Evolutionary conservation across 2,113 vertebrate genomes (phyloP).

Genomic region (Halcyon malimbica): DNA sequence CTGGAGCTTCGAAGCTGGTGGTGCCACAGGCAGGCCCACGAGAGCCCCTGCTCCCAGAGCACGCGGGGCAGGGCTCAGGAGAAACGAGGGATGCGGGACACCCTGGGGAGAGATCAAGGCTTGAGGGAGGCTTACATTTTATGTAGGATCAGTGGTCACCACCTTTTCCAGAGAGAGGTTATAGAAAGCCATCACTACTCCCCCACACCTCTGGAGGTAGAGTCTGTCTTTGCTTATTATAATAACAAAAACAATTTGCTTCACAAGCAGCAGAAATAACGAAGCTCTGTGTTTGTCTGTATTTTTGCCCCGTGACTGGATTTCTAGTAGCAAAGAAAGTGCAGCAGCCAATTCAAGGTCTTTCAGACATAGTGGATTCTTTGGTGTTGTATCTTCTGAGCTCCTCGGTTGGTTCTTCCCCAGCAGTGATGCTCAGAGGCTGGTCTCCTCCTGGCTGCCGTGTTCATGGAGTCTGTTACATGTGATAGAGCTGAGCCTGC

Average conservation of each 20-base stretch:
- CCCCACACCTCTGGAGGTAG: not conserved
- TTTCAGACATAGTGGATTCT: not conserved
- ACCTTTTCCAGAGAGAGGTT: not conserved
- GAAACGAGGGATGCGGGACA: not conserved
- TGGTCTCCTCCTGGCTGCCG: not conserved
- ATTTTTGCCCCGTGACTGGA: not conserved
- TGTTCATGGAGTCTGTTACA: not conserved
- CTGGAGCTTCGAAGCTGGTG: not conserved
- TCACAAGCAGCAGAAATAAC: not conserved
- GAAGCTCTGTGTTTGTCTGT: not conserved
- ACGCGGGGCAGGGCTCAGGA: fast-evolving
- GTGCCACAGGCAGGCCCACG: not conserved
- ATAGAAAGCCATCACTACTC: not conserved
- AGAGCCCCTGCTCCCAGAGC: not conserved
- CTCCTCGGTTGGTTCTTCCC: not conserved
- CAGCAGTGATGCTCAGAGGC: not conserved
- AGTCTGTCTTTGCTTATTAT: not conserved
- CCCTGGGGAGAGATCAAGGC: not conserved
- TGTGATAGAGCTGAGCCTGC: not conserved
- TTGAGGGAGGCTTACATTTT: not conserved
- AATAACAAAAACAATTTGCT: not conserved
- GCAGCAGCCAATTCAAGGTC: not conserved
- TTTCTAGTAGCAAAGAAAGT: not conserved
- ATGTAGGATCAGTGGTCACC: not conserved
- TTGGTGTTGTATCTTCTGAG: not conserved